These are phyloP conservation scores for Esox niger DNA, from an alignment of 2,113 vertebrate genomes.

Conservation along the genomic window DNA sequence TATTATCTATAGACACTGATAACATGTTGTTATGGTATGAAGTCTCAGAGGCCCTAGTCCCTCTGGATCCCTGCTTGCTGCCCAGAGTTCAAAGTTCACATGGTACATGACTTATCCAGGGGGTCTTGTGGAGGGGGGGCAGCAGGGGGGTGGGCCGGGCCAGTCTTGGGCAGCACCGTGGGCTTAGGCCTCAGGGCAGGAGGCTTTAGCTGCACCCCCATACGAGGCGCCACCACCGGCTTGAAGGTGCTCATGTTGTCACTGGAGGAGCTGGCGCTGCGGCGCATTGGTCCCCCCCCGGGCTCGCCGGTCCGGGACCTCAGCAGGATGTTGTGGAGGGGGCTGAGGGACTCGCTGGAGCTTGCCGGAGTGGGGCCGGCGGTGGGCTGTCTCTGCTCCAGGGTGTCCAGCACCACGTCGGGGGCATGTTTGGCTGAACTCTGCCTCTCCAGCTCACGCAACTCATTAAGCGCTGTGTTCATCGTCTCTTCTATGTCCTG, in stretches of 20 bases:
- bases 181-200: constrained; percentile 94
- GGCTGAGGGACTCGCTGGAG: constrained; percentile 85
- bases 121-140: constrained; percentile 82
- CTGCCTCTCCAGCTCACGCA: constrained; percentile 94
- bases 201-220: constrained; percentile 95
- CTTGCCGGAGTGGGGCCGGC: constrained; percentile 74
- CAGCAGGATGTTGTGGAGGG: constrained; percentile 53
- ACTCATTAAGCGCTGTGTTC: constrained; percentile 95
- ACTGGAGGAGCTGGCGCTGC: constrained; percentile 90
- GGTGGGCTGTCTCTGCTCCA: constrained; percentile 80
- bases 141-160: constrained; percentile 78
- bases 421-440: constrained; percentile 93
- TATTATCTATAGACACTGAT: constrained; percentile 7
- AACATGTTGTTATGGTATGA: constrained; percentile 7
- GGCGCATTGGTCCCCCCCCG: constrained; percentile 84
- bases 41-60: neutral
- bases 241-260: constrained; percentile 97
- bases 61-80: neutral
- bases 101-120: constrained; percentile 96
- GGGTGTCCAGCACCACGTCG: constrained; percentile 93
- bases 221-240: constrained; percentile 87
- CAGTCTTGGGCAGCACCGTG: constrained; percentile 88
- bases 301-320: constrained; percentile 58
- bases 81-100: constrained; percentile 71
- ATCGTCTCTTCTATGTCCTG: constrained; percentile 99